Base-by-base conservation (phyloP, 2,797 vertebrate genomes). In the Acipenser oxyrinchus region DNA sequence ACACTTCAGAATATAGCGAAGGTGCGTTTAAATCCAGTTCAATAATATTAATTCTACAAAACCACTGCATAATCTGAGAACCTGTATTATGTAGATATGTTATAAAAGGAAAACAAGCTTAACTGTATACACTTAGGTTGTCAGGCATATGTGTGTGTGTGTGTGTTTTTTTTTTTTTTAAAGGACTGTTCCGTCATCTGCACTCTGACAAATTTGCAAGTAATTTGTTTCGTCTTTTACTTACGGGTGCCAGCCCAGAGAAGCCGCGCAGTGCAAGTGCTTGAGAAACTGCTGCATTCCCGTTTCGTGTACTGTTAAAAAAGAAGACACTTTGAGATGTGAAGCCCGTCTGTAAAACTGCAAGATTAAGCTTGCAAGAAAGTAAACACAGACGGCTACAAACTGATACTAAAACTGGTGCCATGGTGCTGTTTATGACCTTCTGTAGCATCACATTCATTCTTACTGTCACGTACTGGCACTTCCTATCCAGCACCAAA, bases 191-290 rank as follows among this genome's bases (percentile, higher is more conserved):
- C 1, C 55, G 55, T 58, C 55, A 58, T 58, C 55, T 13, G 12
- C 6, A 8, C 6, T 58, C 6, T 58, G 37, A 37, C 37, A 37
- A 37, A 37, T 37, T 37, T 37, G 18, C 18, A 18, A 18, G 18
- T 2, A 37, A 37, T 37, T 5, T 37, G 37, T 37, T 4, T 37
- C 0, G 4, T 37, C 37, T 4, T 37, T 37, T 37, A 37, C 37
- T 37, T 5, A 37, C 37, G 37, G 37, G 37, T 86, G 89, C 89
- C 85, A 0, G 75, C 70, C 11, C 51, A 73, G 6, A 69, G 6
- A 10, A 67, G 68, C 62, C 49, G 15, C n/a, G 18, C 60, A 74
- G 48, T 6, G 69, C 60, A 62, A 66, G 64, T 10, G 49, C 66
- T 5, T 55, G 10, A 65, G 7, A 62, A 10, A 51, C 55, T 63